Evolutionary conservation across 2,113 vertebrate species (phyloP), one percentile per base, ranked within the genome.

Genomic region (Erythrolamprus reginae): DNA sequence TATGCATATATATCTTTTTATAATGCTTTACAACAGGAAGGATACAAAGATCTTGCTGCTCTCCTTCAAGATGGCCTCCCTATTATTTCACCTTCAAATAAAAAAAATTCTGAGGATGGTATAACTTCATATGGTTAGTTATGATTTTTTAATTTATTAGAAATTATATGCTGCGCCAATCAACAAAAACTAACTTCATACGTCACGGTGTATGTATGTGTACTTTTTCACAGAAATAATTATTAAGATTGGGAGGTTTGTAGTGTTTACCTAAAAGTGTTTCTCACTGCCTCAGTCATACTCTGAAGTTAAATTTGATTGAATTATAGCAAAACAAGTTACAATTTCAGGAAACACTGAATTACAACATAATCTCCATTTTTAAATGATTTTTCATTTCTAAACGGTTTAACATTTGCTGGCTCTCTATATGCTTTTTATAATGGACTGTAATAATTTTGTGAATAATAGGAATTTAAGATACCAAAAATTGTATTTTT

Each of bases 1-100:
- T 92, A 94, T 65, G 95, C 98, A 8, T 99, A 98, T 77, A 96
- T 98, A 95, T 99, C 99, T 7, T 99, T 99, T 96, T 99, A 99
- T 95, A 99, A 99, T 52, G 98, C 99, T 42, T 94, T 99, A 0
- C 94, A 98, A 58, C 97, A 97, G 0, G 98, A 99, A 95, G 96
- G 97, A 0, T 99, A 99, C 89, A 95, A 97, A 89, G 98, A 99
- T 95, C 97, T 99, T 93, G 99, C 99, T 86, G 96, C 89, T 0
- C 96, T 98, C 94, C 98, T 99, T 24, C 97, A 97, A 12, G 93
- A 94, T 0, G 97, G 96, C 53, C 95, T 99, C 90, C 98, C 98
- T 4, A 83, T 92, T 0, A 1, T 96, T 33, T 96, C 96, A 1
- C 95, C 96, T 2, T 95, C 94, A 15, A 96, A 94, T 48, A 89